phyloP scores from a whole-genome alignment of 2,113 vertebrate genomes.

The Brachionichthys hirsutus region DNA sequence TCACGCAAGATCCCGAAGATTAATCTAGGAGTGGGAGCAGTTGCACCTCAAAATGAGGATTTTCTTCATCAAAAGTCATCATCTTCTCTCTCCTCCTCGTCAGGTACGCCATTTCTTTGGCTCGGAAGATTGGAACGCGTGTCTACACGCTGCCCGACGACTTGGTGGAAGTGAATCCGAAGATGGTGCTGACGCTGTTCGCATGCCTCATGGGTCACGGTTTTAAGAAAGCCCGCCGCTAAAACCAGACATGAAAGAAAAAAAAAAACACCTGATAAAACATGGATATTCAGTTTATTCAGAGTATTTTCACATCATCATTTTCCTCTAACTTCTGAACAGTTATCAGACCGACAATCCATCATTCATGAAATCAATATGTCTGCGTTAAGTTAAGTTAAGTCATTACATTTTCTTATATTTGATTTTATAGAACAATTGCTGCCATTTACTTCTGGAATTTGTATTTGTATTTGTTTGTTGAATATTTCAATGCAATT shows the following conservation, averaged over 20 bases:
- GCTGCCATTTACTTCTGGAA: too few species aligned
- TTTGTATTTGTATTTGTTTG: slow-evolving; percentile 47
- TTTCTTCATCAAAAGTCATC: background rate
- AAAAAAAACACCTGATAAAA: slow-evolving; percentile 2
- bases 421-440: too few species aligned
- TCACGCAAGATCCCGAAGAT: too few species aligned
- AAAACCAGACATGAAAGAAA: slow-evolving; percentile 21
- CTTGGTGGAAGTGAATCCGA: slow-evolving; percentile 93
- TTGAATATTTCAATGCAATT: slow-evolving; percentile 54
- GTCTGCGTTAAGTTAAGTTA: too few species aligned
- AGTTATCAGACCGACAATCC: background rate
- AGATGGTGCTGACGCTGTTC: slow-evolving; percentile 98
- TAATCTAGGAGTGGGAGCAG: too few species aligned
- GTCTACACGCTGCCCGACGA: slow-evolving; percentile 91
- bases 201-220: slow-evolving; percentile 93
- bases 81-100: background rate
- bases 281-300: slow-evolving; percentile 6
- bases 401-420: too few species aligned
- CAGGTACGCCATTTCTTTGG: slow-evolving; percentile 95
- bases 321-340: slow-evolving; percentile 8
- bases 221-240: slow-evolving; percentile 80
- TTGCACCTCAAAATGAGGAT: too few species aligned
- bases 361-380: too few species aligned
- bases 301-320: background rate
- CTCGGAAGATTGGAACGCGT: slow-evolving; percentile 93